phyloP scores from a whole-genome alignment of 2,797 vertebrate genomes.

The Acestrorhynchus altus region DNA sequence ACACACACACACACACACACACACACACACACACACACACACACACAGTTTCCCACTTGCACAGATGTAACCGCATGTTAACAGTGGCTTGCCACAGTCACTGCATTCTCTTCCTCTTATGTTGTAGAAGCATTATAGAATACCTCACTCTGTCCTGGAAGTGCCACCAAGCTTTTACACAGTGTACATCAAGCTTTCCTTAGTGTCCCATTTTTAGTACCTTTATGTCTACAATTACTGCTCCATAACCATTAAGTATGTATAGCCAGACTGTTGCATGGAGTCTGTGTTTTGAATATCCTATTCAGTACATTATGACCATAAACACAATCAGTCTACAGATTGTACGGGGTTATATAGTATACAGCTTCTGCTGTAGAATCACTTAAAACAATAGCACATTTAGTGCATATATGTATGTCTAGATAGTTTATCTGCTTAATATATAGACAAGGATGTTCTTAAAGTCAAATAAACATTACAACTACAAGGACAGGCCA shows the following conservation, averaged over 20 bases:
- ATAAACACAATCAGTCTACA: neutral
- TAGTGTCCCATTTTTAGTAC: neutral
- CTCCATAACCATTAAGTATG: neutral
- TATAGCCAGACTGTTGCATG: neutral
- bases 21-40: slow-evolving; percentile 12
- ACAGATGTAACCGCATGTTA: slow-evolving; percentile 40
- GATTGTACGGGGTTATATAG: neutral
- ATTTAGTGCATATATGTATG: neutral
- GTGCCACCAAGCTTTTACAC: neutral
- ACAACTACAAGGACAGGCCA: neutral
- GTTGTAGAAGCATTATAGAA: neutral
- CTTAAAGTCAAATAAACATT: neutral
- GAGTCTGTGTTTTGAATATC: neutral
- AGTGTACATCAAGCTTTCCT: neutral
- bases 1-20: slow-evolving; percentile 3
- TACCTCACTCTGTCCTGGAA: neutral
- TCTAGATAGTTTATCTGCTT: neutral
- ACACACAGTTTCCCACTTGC: slow-evolving; percentile 7
- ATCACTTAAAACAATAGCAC: too few species aligned
- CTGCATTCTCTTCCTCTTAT: slow-evolving; percentile 42
- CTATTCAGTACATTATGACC: neutral
- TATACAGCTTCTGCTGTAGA: slow-evolving; percentile 1
- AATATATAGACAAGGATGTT: neutral
- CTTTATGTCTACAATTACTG: neutral
- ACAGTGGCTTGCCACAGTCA: slow-evolving; percentile 39